Base-by-base conservation (phyloP, 2,888 invertebrate species). In the Exephanes ischioxanthus region DNA sequence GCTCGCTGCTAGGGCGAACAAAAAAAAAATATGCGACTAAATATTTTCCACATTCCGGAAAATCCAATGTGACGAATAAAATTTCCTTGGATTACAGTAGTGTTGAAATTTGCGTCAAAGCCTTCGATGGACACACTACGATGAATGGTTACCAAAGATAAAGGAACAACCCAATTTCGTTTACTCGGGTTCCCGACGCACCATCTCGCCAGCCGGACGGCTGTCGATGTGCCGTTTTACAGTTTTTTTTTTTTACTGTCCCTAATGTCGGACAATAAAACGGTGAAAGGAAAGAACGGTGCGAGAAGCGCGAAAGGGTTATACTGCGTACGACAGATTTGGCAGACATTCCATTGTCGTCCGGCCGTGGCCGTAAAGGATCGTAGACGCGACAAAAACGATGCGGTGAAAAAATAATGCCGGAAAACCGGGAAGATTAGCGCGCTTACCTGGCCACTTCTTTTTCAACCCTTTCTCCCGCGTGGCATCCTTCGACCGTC, bases 391-490 rank as follows among this genome's bases (percentile, higher is more conserved):
- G 70, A 67, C 80, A 84, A 84, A 84, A 84, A 84, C 83, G 83
- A 58, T 78, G 75, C 61, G 79, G 76, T 83, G 76, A 86, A 83
- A 84, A 87, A 81, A 80, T 51, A 83, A 77, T 68, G 61, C 66
- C 58, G 68, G 30, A 82, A 81, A 80, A 85, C 68, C 71, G 53
- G 48, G 6, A 67, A 89, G 89, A 90, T 90, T 89, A 89, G 84
- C 80, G 83, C 84, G 82, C 81, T 3, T 90, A 91, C 89, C 89
- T 89, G 89, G 63, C 0, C 22, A 11, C 73, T 33, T 67, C 86
- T 88, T 90, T 89, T 86, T 87, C 88, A 89, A 89, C 88, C 87
- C 89, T 91, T 89, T 85, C 70, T 48, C 76, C 19, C 53, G 58
- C 58, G 55, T 26, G 30, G 58, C 61, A 58, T 63, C 78, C 67